Evolutionary conservation across 2,797 vertebrate species (phyloP).

Genomic region (Enteromius anoplus): DNA sequence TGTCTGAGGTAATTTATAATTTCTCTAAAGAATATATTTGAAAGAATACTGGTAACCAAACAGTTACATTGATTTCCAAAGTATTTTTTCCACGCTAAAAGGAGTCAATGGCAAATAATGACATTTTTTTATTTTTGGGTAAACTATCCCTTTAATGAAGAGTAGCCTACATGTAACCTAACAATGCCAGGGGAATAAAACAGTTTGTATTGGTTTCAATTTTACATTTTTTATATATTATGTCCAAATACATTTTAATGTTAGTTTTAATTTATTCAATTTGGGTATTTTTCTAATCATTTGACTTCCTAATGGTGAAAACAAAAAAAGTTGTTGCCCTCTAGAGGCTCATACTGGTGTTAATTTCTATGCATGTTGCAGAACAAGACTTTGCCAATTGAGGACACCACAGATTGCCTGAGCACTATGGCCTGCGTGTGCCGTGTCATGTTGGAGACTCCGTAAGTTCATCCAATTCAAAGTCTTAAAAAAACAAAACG

Average conservation of each 20-base stretch:
- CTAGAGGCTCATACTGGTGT: conserved; percentile 58
- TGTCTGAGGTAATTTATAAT: conserved; percentile 82
- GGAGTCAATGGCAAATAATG: background rate
- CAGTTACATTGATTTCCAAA: background rate
- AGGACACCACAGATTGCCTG: conserved; percentile 92
- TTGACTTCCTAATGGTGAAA: conserved; percentile 6
- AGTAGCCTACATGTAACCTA: background rate
- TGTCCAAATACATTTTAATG: background rate
- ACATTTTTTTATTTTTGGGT: background rate
- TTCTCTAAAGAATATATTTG: background rate
- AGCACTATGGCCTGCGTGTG: conserved; percentile 94
- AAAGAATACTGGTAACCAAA: background rate
- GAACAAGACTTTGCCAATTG: conserved; percentile 92
- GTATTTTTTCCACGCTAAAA: background rate
- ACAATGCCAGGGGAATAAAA: background rate
- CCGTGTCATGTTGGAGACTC: conserved; percentile 92
- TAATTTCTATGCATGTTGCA: conserved; percentile 62
- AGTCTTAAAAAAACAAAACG: background rate
- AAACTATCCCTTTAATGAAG: background rate
- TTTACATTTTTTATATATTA: background rate
- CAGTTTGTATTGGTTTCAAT: background rate
- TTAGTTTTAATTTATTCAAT: background rate
- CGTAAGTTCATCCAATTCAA: conserved; percentile 76
- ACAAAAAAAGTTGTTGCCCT: conserved; percentile 54
- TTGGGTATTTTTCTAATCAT: background rate